These are phyloP conservation scores for Bubo blakistoni DNA, from an alignment of 2,113 vertebrate species.

Conservation along the genomic window DNA sequence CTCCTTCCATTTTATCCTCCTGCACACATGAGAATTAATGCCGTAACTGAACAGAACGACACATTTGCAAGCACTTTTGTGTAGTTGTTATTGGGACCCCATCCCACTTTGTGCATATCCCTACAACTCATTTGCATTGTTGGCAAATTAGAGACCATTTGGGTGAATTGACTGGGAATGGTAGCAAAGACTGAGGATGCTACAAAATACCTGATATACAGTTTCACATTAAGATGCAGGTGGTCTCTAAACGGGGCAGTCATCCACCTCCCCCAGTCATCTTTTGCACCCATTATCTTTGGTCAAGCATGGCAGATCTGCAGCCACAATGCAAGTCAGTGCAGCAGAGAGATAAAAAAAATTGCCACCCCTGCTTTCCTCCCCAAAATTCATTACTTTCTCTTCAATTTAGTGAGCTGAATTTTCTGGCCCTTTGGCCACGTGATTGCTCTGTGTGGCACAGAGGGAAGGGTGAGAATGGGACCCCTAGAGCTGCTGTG, in stretches of 20 bases:
- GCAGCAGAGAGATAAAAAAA: neutral
- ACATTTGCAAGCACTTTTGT: neutral
- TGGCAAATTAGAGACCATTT: neutral
- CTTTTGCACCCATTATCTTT: neutral
- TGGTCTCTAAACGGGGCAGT: too few relatives aligned
- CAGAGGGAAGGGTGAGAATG: neutral
- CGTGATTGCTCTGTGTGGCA: fast-evolving
- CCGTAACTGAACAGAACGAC: neutral
- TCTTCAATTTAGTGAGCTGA: neutral
- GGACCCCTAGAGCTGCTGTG: neutral
- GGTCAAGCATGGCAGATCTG: neutral
- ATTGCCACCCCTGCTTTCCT: neutral
- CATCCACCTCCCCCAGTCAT: neutral
- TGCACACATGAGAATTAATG: fast-evolving
- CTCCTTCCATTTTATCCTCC: neutral
- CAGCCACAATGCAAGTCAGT: neutral
- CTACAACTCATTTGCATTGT: neutral
- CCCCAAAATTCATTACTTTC: neutral
- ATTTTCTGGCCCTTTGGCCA: neutral
- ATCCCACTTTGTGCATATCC: fast-evolving
- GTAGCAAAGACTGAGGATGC: too few relatives aligned
- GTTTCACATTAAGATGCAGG: neutral
- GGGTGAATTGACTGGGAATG: neutral
- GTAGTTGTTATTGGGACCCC: neutral
- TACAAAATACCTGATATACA: neutral